Percentiles rank a stretch among this genome's conserved stretches.
These are phyloP conservation scores for Hirtodrosophila alboralis DNA, from an alignment of 2,888 invertebrate genomes.

Conservation along the genomic window DNA sequence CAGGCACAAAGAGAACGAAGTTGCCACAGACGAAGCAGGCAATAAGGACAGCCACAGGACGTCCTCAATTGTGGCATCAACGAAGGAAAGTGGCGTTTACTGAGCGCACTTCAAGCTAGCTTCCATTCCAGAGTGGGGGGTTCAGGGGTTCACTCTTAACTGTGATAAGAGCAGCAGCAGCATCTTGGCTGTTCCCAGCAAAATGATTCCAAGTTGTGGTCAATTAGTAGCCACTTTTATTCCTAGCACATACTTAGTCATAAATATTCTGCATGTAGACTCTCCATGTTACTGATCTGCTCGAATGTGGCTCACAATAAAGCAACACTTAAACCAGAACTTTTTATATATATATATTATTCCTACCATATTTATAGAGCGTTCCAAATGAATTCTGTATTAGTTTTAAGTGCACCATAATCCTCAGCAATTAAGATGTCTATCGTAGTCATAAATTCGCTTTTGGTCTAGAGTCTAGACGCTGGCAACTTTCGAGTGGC, in stretches of 20 bases:
- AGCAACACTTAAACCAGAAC: conserved; percentile 23
- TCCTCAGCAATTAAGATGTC: conserved; percentile 72
- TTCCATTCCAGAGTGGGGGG: conserved; percentile 43
- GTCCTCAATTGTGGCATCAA: conserved; percentile 27
- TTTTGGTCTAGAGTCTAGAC: conserved; percentile 76
- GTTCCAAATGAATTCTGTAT: conserved; percentile 35
- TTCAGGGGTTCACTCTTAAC: conserved; percentile 49
- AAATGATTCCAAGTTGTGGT: conserved; percentile 64
- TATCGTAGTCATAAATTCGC: conserved; percentile 60
- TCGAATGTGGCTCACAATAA: conserved; percentile 50
- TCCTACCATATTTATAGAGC: neutral
- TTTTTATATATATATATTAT: neutral
- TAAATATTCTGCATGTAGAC: conserved; percentile 27
- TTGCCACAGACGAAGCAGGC: conserved; percentile 3
- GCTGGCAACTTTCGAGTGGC: conserved; percentile 23
- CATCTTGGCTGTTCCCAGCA: conserved; percentile 49
- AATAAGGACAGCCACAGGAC: conserved; percentile 33
- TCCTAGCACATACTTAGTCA: conserved; percentile 50
- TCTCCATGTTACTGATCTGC: conserved; percentile 39
- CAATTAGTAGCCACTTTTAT: conserved; percentile 52
- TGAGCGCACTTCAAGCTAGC: conserved; percentile 37
- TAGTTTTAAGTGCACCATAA: conserved; percentile 52
- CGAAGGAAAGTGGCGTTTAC: conserved; percentile 48
- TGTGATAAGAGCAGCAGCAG: conserved; percentile 66
- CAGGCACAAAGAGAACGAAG: conserved; percentile 50